Evolutionary conservation across 2,113 vertebrate genomes (phyloP), one percentile per base, ranked within the genome.

Genomic region (Axis porcinus): DNA sequence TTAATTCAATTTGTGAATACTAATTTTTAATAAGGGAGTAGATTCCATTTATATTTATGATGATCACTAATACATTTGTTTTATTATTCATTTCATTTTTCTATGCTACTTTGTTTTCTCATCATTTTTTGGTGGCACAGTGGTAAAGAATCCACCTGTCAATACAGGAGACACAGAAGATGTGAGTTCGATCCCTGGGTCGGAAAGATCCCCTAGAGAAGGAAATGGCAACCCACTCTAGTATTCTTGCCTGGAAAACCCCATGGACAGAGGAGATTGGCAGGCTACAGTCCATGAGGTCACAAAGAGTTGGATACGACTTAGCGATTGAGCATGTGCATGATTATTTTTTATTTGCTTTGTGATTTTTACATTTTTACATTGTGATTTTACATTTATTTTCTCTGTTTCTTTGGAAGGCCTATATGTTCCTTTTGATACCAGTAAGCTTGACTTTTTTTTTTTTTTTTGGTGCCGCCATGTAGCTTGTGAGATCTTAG

Each of bases 71-170:
- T 67, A 79, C 11, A 57, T 91, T 89, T 43, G n/a, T 84, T 89
- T 93, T 60, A 89, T 93, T 84, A 89, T 84, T 90, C 60, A 58
- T 94, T 28, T 58, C 57, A 70, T 79, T 94, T 95, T 96, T 83
- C 55, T 62, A 55, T 67, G 58, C 13, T 64, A 90, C 79, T 47
- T 89, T 57, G 67, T 62, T 93, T 90, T 57, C 47, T 89, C 89
- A 64, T 74, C 60, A 74, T 64, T 81, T 91, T 96, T 88, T 40
- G 70, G 67, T 74, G 36, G 70, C 36, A 43, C 21, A 74, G 36
- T 74, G 36, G 36, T 74, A 43, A 74, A 43, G 36, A 74, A 43
- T 74, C 36, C 67, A 74, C 27, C 70, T 74, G 36, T 74, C 36
- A 70, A 23, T 70, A 19, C 10, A 70, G n/a, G n/a, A 70, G n/a